Evolutionary conservation across 2,797 vertebrate species (phyloP).

Genomic region (Sebastolobus altivelis): DNA sequence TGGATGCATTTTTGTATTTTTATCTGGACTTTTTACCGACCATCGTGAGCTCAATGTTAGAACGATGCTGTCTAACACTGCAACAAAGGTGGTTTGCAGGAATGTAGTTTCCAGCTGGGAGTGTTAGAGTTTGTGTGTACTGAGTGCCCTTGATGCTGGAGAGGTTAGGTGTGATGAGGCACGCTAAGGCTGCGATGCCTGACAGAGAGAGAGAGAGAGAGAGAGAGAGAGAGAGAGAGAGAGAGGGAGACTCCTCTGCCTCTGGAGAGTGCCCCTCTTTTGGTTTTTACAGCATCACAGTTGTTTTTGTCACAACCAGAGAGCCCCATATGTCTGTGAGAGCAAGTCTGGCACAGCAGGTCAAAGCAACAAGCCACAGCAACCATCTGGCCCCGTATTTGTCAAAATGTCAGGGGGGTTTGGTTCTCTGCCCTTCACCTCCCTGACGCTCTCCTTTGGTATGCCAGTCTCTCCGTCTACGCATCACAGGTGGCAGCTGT

Average conservation of each 20-base stretch:
- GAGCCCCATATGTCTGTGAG: conserved; percentile 52
- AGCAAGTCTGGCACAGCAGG: conserved; percentile 62
- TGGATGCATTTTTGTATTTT: neutral
- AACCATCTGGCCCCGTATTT: conserved; percentile 71
- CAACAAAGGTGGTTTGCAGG: conserved; percentile 36
- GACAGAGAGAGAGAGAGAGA: conserved; percentile 18
- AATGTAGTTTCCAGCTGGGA: conserved; percentile 32
- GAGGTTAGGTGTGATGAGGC: conserved; percentile 55
- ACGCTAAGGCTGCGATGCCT: conserved; percentile 25
- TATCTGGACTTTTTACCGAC: neutral
- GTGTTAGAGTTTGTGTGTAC: conserved; percentile 32
- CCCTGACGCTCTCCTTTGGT: conserved; percentile 29
- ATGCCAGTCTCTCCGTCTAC: conserved; percentile 1
- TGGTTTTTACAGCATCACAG: conserved; percentile 50
- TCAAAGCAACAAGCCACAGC: conserved; percentile 60
- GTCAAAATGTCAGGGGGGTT: conserved; percentile 71
- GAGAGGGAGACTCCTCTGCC: conserved; percentile 23
- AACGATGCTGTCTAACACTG: conserved; percentile 24
- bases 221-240: neutral
- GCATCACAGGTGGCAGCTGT: conserved; percentile 30
- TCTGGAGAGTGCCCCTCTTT: conserved; percentile 34
- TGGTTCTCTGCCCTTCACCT: conserved; percentile 68
- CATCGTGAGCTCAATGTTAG: neutral
- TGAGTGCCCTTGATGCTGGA: conserved; percentile 59
- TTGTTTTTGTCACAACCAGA: conserved; percentile 63